Evolutionary conservation across 2,113 vertebrate species (phyloP).

Genomic region (Silurus asotus): DNA sequence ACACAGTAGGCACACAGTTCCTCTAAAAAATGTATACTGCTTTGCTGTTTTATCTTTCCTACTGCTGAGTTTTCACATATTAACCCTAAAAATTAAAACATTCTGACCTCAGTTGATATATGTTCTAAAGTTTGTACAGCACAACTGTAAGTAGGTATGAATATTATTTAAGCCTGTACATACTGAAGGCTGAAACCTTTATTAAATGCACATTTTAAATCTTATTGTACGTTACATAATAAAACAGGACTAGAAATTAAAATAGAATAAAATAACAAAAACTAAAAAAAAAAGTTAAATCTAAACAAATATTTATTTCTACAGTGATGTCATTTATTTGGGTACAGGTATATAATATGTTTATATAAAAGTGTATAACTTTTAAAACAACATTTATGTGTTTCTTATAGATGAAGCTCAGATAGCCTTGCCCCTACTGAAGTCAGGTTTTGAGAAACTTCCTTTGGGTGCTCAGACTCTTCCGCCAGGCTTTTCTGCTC

Average conservation of each 20-base stretch:
- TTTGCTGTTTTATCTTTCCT: slow-evolving; percentile 37
- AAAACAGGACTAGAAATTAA: neutral
- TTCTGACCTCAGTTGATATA: slow-evolving; percentile 25
- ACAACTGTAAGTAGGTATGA: neutral
- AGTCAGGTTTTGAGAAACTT: slow-evolving; percentile 83
- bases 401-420: slow-evolving; percentile 78
- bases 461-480: slow-evolving; percentile 80
- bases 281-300: neutral
- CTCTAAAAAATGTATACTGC: slow-evolving; percentile 14
- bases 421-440: slow-evolving; percentile 82
- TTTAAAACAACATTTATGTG: neutral
- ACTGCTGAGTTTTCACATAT: neutral
- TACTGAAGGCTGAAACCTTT: neutral
- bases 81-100: neutral
- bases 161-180: neutral
- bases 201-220: neutral
- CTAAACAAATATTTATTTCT: neutral
- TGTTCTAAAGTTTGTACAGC: neutral
- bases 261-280: neutral
- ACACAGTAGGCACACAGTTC: slow-evolving; percentile 17
- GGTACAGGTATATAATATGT: neutral
- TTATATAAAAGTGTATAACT: neutral
- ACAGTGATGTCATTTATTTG: neutral
- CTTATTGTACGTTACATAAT: neutral
- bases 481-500: slow-evolving; percentile 81